Conservation (phyloP, 2,113 vertebrate genomes). For the Seriola rivoliana region DNA sequence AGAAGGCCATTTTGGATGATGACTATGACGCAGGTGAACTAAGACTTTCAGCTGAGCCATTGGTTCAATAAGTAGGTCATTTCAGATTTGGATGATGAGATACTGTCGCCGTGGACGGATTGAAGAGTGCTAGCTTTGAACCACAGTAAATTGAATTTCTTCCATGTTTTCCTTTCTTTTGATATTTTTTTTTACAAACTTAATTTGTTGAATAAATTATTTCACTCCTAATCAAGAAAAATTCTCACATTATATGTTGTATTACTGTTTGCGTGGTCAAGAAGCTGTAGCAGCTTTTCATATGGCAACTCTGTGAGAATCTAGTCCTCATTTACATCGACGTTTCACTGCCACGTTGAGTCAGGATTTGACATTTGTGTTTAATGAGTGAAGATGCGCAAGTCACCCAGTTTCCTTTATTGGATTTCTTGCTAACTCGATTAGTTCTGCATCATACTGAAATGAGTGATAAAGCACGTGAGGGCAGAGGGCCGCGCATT, state of each 20-base stretch:
- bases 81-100: neutral
- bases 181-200: neutral
- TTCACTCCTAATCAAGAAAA: neutral
- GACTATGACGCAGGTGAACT: slow-evolving; percentile 90
- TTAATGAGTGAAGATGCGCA: neutral
- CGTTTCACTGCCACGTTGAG: neutral
- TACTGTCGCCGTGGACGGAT: neutral
- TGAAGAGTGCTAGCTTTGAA: neutral
- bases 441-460: slow-evolving; percentile 19
- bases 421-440: slow-evolving; percentile 39
- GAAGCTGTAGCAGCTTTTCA: neutral
- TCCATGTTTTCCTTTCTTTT: neutral
- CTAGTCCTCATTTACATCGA: neutral
- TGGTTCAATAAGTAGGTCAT: slow-evolving; percentile 26
- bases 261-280: neutral
- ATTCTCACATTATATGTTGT: neutral
- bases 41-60: slow-evolving; percentile 23
- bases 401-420: slow-evolving; percentile 12
- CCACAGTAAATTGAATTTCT: neutral
- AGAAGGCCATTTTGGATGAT: slow-evolving; percentile 90
- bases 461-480: slow-evolving; percentile 18
- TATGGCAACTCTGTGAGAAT: neutral
- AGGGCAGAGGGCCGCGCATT: neutral
- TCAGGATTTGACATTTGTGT: neutral
- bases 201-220: neutral